Percentiles rank a stretch among this genome's conserved stretches.
Conservation (phyloP, 2,797 vertebrate genomes). For the Carcharodon carcharias region DNA sequence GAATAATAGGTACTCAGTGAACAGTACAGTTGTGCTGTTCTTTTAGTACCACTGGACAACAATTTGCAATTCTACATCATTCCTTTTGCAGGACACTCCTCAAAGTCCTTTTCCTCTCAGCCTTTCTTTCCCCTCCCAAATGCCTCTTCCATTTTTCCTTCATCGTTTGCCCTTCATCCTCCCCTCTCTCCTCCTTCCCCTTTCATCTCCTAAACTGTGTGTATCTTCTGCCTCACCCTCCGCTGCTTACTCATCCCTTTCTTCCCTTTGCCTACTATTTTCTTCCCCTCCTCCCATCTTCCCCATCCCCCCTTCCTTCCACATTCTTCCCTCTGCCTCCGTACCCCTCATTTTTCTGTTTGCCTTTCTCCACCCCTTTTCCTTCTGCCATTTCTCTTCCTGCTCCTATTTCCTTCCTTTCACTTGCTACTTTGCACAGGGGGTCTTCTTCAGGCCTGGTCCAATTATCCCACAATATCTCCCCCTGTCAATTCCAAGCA, state of each 20-base stretch:
- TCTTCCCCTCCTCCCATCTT: background rate
- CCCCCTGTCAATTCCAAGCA: background rate
- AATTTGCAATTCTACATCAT: background rate
- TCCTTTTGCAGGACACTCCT: too few species aligned
- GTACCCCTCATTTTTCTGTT: background rate
- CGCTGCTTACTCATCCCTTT: background rate
- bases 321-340: background rate
- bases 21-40: background rate
- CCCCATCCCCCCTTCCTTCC: background rate
- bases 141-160: background rate
- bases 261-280: background rate
- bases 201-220: background rate
- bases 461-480: background rate
- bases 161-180: background rate
- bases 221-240: background rate
- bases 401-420: background rate
- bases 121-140: background rate
- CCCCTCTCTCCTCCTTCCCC: background rate
- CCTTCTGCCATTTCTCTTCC: background rate
- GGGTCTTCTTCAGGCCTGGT: background rate
- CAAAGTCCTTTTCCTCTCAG: background rate
- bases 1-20: background rate
- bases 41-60: background rate
- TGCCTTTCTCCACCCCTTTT: background rate
- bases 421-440: background rate